Base-by-base conservation (phyloP, 1,140 invertebrate species). In the Pseudomyrmex sp. region DNA sequence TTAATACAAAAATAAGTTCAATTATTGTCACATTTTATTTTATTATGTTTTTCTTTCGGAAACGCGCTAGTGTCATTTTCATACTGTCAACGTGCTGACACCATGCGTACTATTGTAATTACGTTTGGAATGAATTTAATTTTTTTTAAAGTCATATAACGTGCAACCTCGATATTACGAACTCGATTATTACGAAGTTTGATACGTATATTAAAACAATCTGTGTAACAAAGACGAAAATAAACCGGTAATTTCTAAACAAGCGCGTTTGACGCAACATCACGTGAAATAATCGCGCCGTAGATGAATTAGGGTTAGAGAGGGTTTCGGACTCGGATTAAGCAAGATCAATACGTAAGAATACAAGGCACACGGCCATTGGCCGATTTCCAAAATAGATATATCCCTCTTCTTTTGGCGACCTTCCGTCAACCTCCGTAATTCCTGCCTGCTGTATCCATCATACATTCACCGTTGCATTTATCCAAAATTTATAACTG, bases 361-460 rank as follows among this genome's bases (percentile, higher is more conserved):
- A 65, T 68, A 77, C 80, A 65, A 77, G 74, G 72, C 61, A 50
- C 72, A 61, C 20, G 82, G 73, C 62, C 48, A 58, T 83, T 83
- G 82, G 82, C 73, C 63, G 48, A 61, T 76, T 66, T 83, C 82
- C 82, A 83, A 77, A 61, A 48, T 83, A 76, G 63, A 66, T 65
- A 83, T 79, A 79, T 70, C 65, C 44, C 65, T 79, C 76, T 44
- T 5, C 35, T 35, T 79, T 79, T 48, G 54, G 7, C 44, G 54
- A 69, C 1, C 65, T 20, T 70, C 15, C 65, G 13, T 48, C 59
- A 65, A 35, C 20, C 59, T 13, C 9, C 12, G 7, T 26, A n/a
- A 0, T 9, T 4, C 26, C 26, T 2, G 26, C 20, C 44, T 0
- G 3, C 2, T 12, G 13, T 35, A 35, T 77, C 15, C 23, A 65